Evolutionary conservation across 2,113 vertebrate genomes (phyloP).

Genomic region (Alosa alosa): DNA sequence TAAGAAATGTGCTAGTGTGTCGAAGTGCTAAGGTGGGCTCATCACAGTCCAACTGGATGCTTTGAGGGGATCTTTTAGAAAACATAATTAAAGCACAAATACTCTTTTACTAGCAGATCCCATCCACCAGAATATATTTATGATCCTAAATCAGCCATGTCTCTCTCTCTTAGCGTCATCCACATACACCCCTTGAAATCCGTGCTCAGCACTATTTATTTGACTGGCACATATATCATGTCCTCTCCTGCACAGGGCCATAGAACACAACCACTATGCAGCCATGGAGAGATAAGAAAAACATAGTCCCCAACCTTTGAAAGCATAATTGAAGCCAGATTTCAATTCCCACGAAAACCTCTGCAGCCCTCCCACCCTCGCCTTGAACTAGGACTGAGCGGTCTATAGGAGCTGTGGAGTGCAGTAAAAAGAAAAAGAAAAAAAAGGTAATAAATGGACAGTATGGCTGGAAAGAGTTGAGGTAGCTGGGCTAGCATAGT

Average conservation of each 20-base stretch:
- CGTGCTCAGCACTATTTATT: neutral
- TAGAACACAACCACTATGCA: conserved; percentile 26
- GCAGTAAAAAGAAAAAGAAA: neutral
- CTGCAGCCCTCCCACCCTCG: neutral
- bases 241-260: conserved; percentile 21
- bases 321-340: conserved; percentile 60
- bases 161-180: neutral
- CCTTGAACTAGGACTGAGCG: conserved; percentile 9
- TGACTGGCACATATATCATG: conserved; percentile 28
- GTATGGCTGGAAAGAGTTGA: conserved; percentile 38
- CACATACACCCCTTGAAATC: neutral
- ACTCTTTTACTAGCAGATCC: neutral
- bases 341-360: conserved; percentile 45
- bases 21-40: no score
- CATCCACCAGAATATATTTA: neutral
- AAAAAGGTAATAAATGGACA: conserved; percentile 23
- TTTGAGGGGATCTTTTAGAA: neutral
- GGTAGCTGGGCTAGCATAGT: conserved; percentile 38
- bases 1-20: neutral
- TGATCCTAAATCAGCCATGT: neutral
- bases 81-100: neutral
- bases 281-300: conserved; percentile 44
- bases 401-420: neutral
- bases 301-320: conserved; percentile 42
- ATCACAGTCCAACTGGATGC: neutral